Evolutionary conservation across 2,797 vertebrate species (phyloP).

Genomic region (Leptoclinus maculatus): DNA sequence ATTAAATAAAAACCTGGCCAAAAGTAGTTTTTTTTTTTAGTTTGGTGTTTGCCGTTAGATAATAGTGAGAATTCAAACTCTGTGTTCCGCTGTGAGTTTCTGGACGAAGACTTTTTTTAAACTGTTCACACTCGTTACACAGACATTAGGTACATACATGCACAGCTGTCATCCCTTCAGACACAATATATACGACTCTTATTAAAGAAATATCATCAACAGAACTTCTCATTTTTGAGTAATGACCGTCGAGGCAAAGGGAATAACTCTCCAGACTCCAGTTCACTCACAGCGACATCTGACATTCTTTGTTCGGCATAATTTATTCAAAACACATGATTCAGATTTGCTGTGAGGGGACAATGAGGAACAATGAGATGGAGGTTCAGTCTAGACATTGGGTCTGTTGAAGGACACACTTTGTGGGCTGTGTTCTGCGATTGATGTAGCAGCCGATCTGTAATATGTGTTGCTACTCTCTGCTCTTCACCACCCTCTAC

Average conservation of each 20-base stretch:
- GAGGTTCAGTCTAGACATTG: background rate
- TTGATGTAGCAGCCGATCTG: background rate
- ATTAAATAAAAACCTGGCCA: background rate
- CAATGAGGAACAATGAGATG: constrained; percentile 9
- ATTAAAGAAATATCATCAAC: background rate
- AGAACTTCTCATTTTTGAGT: constrained; percentile 12
- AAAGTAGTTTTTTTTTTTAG: background rate
- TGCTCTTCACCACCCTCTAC: background rate
- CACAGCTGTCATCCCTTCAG: background rate
- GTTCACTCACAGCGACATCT: constrained; percentile 11
- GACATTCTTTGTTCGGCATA: constrained; percentile 20
- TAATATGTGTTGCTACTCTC: background rate
- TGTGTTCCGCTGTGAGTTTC: background rate
- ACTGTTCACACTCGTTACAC: background rate
- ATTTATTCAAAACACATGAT: constrained; percentile 24
- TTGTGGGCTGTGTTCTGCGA: background rate
- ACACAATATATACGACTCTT: background rate
- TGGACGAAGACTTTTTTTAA: background rate
- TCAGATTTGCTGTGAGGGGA: constrained; percentile 3
- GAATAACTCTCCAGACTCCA: constrained; percentile 15
- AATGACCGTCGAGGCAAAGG: constrained; percentile 18
- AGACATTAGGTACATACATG: background rate
- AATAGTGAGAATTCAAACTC: background rate
- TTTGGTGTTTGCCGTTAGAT: background rate
- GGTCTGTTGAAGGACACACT: constrained; percentile 36